These are phyloP conservation scores for Bradysia coprophila DNA, from an alignment of 1,140 invertebrate species.

Conservation along the genomic window DNA sequence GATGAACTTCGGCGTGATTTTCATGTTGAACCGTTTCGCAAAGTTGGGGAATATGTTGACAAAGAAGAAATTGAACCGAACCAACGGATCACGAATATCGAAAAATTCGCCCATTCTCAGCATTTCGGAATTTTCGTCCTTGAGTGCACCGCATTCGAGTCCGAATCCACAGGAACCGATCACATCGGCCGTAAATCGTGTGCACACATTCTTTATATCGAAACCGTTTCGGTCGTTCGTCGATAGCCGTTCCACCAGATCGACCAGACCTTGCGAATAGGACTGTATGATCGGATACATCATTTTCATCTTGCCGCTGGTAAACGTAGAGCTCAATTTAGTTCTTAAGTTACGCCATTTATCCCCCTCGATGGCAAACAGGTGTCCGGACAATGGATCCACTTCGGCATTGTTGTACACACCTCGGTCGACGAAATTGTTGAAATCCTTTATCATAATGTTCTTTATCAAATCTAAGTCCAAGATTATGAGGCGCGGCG, in stretches of 20 bases:
- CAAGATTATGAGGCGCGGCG: no score
- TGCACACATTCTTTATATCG: neutral
- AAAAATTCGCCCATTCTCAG: neutral
- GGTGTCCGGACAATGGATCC: conserved; percentile 17
- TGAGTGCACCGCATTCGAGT: neutral
- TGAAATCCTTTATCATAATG: conserved; percentile 25
- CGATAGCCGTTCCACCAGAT: neutral
- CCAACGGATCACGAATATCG: neutral
- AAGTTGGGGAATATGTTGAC: neutral
- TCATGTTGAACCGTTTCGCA: conserved; percentile 10
- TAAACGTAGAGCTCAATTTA: conserved; percentile 37
- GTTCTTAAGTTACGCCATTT: conserved; percentile 33
- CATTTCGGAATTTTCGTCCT: neutral
- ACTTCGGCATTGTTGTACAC: conserved; percentile 16
- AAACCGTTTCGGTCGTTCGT: neutral
- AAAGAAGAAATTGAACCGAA: neutral
- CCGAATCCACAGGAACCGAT: neutral
- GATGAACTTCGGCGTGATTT: conserved; percentile 19
- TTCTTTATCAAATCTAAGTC: conserved; percentile 25
- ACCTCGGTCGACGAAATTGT: conserved; percentile 23
- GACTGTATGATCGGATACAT: conserved; percentile 19
- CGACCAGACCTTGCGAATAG: neutral
- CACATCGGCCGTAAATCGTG: neutral
- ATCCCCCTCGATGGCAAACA: conserved; percentile 24
- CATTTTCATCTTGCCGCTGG: conserved; percentile 33